Evolutionary conservation across 2,113 vertebrate species (phyloP).

Genomic region (Phalacrocorax pelagicus): DNA sequence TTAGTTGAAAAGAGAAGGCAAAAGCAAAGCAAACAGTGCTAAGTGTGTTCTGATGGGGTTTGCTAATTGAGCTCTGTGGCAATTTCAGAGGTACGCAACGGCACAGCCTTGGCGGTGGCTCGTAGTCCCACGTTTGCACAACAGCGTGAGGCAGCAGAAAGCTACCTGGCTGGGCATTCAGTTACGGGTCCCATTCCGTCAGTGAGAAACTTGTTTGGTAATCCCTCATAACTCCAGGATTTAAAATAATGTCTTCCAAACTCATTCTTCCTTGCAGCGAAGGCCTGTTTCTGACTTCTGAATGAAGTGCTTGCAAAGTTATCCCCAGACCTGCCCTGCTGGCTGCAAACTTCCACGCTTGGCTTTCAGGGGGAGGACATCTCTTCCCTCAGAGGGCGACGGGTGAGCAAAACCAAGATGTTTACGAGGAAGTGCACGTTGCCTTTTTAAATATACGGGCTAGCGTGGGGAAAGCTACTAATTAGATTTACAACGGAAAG

Average conservation of each 20-base stretch:
- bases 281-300: not conserved
- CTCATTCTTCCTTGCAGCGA: not conserved
- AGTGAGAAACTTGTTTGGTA: not conserved
- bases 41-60: conserved; percentile 15
- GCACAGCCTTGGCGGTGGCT: not conserved
- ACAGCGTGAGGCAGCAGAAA: not conserved
- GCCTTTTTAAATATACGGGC: not conserved
- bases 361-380: not conserved
- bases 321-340: not conserved
- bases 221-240: not conserved
- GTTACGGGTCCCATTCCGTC: not conserved
- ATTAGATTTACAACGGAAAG: not conserved
- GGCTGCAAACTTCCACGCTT: not conserved
- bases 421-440: not conserved
- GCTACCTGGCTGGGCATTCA: not conserved
- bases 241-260: not conserved
- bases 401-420: not conserved
- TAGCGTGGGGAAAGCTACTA: not conserved
- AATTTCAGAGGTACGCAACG: not conserved
- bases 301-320: not conserved
- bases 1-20: conserved; percentile 3
- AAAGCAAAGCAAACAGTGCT: not conserved
- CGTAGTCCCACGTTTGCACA: not conserved
- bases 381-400: not conserved
- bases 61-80: conserved; percentile 32